phyloP scores from a whole-genome alignment of 1,140 invertebrate species.

The Magallana ariakensis region DNA sequence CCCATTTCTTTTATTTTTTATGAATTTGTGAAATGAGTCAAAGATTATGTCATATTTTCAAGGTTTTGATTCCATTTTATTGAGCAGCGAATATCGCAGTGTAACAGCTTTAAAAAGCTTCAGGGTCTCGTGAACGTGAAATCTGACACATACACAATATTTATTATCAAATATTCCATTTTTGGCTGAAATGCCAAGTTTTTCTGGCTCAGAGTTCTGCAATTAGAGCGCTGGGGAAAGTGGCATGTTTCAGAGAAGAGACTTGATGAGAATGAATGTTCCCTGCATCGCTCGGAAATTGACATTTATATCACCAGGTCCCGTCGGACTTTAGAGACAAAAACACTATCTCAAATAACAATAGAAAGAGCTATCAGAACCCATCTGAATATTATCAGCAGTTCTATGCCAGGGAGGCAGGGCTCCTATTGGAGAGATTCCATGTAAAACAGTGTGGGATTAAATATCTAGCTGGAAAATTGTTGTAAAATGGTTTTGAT shows the following conservation, averaged over 20 bases:
- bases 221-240: not conserved
- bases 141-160: constrained; percentile 24
- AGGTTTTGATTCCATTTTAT: constrained; percentile 20
- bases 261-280: constrained; percentile 22
- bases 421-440: too few relatives aligned
- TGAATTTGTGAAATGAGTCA: constrained; percentile 21
- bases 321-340: not conserved
- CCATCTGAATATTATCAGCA: too few relatives aligned
- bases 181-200: not conserved
- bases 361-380: too few relatives aligned
- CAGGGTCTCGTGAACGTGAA: not conserved
- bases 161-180: constrained; percentile 25
- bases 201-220: not conserved
- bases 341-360: not conserved
- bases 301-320: not conserved
- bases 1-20: not conserved
- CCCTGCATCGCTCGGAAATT: not conserved
- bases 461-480: too few relatives aligned
- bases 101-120: not conserved
- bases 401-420: too few relatives aligned
- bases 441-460: too few relatives aligned
- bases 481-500: too few relatives aligned
- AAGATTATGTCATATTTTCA: constrained; percentile 30
- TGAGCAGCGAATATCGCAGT: not conserved
- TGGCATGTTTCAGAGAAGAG: not conserved